Conservation (phyloP, 1,140 invertebrate genomes). For the Brachionus koreanus region DNA sequence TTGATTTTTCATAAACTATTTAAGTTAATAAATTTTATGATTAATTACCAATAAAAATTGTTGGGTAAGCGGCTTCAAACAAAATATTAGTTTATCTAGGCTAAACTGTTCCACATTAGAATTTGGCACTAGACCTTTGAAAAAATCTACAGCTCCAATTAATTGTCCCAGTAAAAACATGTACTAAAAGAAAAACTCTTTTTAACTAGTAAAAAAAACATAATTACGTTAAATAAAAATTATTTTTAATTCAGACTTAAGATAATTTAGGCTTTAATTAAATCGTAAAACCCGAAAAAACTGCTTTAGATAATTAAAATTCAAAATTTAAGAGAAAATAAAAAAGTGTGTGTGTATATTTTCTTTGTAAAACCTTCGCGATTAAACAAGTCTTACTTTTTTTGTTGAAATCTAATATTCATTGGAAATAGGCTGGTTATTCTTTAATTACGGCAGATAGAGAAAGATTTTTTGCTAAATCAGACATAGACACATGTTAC, state of each 20-base stretch:
- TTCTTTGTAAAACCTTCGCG: not conserved
- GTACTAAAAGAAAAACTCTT: constrained; percentile 1
- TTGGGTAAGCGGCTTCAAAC: not conserved
- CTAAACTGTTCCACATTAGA: constrained; percentile 14
- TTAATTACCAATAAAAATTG: constrained; percentile 35
- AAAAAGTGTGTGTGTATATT: not conserved
- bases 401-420: not conserved
- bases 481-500: constrained; percentile 16
- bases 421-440: not conserved
- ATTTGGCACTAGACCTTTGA: constrained; percentile 27
- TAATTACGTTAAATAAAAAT: not conserved
- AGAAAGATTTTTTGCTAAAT: not conserved
- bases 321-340: not conserved
- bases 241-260: not conserved
- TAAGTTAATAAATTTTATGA: not conserved
- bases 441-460: constrained; percentile 1
- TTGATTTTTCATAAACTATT: not conserved
- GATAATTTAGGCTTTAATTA: not conserved
- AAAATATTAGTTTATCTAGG: constrained; percentile 33
- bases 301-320: not conserved
- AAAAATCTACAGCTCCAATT: constrained; percentile 38
- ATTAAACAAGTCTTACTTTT: not conserved
- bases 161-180: constrained; percentile 28
- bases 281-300: not conserved
- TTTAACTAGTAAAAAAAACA: not conserved